Conservation (phyloP, 2,888 invertebrate species). For the Palloptera scutellata region DNA sequence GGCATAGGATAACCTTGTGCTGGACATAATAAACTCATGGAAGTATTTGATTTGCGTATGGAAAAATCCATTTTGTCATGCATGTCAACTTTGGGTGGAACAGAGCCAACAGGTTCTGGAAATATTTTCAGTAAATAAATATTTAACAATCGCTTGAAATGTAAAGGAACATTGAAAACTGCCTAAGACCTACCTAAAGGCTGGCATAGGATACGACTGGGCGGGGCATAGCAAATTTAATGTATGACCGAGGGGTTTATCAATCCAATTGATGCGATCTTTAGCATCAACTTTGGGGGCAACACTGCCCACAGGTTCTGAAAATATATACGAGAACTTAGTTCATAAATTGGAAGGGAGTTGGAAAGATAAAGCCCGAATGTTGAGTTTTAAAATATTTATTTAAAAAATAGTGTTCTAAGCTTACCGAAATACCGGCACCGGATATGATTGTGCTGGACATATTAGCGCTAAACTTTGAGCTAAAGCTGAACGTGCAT, state of each 20-base stretch:
- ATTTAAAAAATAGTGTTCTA: constrained; percentile 8
- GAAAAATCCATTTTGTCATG: constrained; percentile 62
- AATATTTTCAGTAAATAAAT: neutral
- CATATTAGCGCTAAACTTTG: constrained; percentile 73
- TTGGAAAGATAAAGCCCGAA: neutral
- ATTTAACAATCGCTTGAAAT: neutral
- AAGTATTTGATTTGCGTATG: constrained; percentile 59
- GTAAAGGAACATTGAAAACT: constrained; percentile 37
- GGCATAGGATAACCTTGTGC: constrained; percentile 75
- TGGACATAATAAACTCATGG: constrained; percentile 70
- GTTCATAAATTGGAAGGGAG: constrained; percentile 21
- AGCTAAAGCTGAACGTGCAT: constrained; percentile 65
- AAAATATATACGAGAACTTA: constrained; percentile 39
- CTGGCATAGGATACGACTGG: constrained; percentile 77
- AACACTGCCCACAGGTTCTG: constrained; percentile 76
- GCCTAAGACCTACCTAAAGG: constrained; percentile 62
- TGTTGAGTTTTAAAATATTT: neutral
- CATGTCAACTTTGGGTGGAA: constrained; percentile 71
- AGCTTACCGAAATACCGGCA: constrained; percentile 13
- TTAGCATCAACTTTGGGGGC: constrained; percentile 73
- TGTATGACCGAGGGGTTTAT: constrained; percentile 61
- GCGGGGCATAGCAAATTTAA: constrained; percentile 78
- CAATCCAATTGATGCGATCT: constrained; percentile 71
- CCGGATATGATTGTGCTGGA: constrained; percentile 68
- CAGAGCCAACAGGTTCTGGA: constrained; percentile 64